These are phyloP conservation scores for Nomada lathburiana DNA, from an alignment of 2,888 invertebrate species.

Conservation along the genomic window DNA sequence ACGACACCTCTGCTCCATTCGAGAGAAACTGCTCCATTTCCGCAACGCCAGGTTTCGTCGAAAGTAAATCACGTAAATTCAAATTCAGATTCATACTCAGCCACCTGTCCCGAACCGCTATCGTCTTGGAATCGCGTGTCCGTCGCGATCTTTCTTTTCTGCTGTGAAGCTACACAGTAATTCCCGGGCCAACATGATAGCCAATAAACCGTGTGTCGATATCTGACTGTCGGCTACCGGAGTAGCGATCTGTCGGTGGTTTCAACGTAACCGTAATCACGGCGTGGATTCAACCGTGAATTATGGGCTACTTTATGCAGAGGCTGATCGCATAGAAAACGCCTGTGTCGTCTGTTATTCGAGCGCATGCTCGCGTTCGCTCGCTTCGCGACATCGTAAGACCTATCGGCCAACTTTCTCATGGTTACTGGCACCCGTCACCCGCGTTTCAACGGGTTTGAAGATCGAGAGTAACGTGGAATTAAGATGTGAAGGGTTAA, in stretches of 20 bases:
- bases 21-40: no score
- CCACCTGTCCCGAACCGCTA: no score
- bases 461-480: neutral
- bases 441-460: conserved; percentile 24
- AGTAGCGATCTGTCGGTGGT: conserved; percentile 51
- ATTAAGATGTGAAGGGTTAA: neutral
- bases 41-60: no score
- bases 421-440: conserved; percentile 29
- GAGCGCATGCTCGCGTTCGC: conserved; percentile 15
- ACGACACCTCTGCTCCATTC: no score
- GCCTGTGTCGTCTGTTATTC: conserved; percentile 56
- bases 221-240: conserved; percentile 51
- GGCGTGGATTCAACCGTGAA: conserved; percentile 76
- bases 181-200: conserved; percentile 46
- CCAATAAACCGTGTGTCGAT: conserved; percentile 60
- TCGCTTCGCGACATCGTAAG: conserved; percentile 53
- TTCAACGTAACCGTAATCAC: conserved; percentile 66
- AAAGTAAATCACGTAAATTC: no score
- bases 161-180: conserved; percentile 30
- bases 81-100: no score
- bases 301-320: conserved; percentile 74
- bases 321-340: conserved; percentile 57
- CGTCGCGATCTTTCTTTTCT: conserved; percentile 22
- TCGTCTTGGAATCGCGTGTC: conserved; percentile 15
- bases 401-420: conserved; percentile 64